phyloP scores from a whole-genome alignment of 2,113 vertebrate genomes.

The Empidonax alnorum region DNA sequence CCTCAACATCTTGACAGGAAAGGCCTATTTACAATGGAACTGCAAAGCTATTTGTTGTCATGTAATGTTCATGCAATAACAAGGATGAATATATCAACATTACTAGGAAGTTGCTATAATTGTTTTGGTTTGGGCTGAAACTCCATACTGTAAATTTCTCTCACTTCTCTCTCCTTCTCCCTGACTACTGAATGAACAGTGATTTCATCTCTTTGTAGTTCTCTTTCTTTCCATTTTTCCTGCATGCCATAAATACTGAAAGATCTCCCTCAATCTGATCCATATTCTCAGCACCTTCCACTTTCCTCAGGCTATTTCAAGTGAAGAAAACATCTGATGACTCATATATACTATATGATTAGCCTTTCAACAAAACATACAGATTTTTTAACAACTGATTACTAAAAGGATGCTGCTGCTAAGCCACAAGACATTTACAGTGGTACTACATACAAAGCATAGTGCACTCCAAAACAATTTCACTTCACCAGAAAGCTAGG shows the following conservation, averaged over 20 bases:
- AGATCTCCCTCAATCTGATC: neutral
- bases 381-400: neutral
- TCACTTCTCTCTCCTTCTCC: neutral
- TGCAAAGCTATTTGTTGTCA: neutral
- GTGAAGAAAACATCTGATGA: neutral
- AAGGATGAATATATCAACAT: neutral
- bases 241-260: neutral
- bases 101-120: neutral
- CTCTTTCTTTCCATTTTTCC: neutral
- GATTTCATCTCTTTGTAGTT: neutral
- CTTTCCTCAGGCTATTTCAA: constrained; percentile 11
- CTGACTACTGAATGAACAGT: neutral
- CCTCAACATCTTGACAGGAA: neutral
- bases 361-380: neutral
- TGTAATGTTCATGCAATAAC: neutral
- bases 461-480: neutral
- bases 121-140: neutral
- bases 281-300: neutral
- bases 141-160: neutral
- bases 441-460: neutral
- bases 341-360: neutral
- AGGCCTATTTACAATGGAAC: neutral
- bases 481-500: neutral
- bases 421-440: neutral
- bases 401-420: neutral